A percentile compares a stretch with the other conserved stretches of the same genome.
Evolutionary conservation across 1,140 invertebrate species (phyloP).

Genomic region (Platyscapa corneri): DNA sequence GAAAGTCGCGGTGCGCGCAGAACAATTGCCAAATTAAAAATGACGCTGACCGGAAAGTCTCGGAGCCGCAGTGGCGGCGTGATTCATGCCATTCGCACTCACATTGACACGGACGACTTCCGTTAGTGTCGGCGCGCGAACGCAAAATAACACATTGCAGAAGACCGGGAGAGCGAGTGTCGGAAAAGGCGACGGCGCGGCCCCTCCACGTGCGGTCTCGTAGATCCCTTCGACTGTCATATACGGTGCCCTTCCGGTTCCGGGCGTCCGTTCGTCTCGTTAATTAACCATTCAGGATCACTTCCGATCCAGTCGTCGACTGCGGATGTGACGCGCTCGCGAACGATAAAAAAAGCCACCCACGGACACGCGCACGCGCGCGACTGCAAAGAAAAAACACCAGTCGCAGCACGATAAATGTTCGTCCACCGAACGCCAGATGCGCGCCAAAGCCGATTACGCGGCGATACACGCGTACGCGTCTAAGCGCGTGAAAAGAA

Average conservation of each 20-base stretch:
- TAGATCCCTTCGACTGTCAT: constrained; percentile 32
- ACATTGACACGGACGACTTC: constrained; percentile 18
- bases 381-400: no score
- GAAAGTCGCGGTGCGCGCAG: neutral
- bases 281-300: constrained; percentile 69
- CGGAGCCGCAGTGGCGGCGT: neutral
- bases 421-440: no score
- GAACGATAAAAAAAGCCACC: neutral
- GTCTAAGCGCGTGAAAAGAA: neutral
- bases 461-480: neutral
- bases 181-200: constrained; percentile 39
- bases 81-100: constrained; percentile 19
- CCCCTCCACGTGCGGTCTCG: constrained; percentile 28
- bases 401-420: no score
- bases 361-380: neutral
- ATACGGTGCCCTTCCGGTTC: constrained; percentile 56
- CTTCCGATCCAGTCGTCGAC: constrained; percentile 60
- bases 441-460: no score
- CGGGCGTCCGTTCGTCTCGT: constrained; percentile 59
- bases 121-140: neutral
- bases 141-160: constrained; percentile 47
- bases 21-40: constrained; percentile 13
- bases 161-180: neutral
- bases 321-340: constrained; percentile 64
- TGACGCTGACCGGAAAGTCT: neutral